Base-by-base conservation (phyloP, 2,888 invertebrate genomes). In the Amphimallon solstitiale region DNA sequence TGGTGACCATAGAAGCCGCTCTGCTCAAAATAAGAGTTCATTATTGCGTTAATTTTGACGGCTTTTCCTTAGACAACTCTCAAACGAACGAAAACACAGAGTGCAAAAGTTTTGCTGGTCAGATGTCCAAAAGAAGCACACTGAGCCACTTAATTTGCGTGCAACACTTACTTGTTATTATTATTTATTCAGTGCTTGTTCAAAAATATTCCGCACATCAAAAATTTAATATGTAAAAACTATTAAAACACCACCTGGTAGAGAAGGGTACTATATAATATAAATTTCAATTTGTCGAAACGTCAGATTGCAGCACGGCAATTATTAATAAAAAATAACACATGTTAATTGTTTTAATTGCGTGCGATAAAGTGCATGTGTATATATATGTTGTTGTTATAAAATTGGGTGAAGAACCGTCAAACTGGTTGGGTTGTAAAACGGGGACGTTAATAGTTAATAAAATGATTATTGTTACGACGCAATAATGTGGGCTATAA, bases 1-100 rank as follows among this genome's bases (percentile, higher is more conserved):
- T 94, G 94, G 79, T 91, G 88, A 80, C 95, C 94, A 86, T 96
- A 95, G 87, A 96, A 96, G 84, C 95, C 95, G 84, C 92, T 92
- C 87, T 95, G 95, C 87, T 95, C 95, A 84, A 95, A 96, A 84
- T 95, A 96, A 82, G 95, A 95, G 92, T 95, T 95, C 95, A 95
- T 95, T 75, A 75, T 73, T 72, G 75, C 72, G 74, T 76, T 75
- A 76, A 75, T 76, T 74, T 73, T 76, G 74, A 68, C 72, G 73
- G 71, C 63, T 73, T 72, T 73, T 66, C 63, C 23, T 43, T 43
- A 15, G 14, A 56, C 56, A 29, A 23, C 43, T 40, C 29, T 43
- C 56, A 10, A 43, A 29, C 21, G 56, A 29, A 56, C n/a, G 37
- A 56, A 38, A 10, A 21, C 2, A 48, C 21, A 38, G 5, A 15